Percentiles rank a stretch among this genome's conserved stretches.
Evolutionary conservation across 2,888 invertebrate genomes (phyloP).

Genomic region (Sussaba pulchella): DNA sequence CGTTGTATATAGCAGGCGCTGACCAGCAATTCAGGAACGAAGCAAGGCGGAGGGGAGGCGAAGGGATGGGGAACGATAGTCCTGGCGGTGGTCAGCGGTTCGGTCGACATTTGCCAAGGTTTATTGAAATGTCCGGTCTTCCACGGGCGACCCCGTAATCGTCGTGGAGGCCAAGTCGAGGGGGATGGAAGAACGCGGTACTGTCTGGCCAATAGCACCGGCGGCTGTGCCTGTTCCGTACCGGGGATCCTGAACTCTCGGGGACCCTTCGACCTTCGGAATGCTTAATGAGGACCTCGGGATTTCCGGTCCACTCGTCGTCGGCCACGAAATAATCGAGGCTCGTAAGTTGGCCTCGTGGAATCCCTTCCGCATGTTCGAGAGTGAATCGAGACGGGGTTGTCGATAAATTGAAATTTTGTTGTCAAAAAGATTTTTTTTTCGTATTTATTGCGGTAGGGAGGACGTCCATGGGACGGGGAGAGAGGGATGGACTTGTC

Average conservation of each 20-base stretch:
- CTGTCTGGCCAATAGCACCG: constrained; percentile 43
- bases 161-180: constrained; percentile 69
- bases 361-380: constrained; percentile 24
- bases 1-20: constrained; percentile 71
- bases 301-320: constrained; percentile 74
- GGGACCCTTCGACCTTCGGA: constrained; percentile 75
- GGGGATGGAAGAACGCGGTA: constrained; percentile 61
- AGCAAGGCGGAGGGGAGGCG: too few relatives aligned
- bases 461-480: not conserved
- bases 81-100: constrained; percentile 67
- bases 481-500: constrained; percentile 10
- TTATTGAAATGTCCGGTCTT: constrained; percentile 84
- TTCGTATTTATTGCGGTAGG: constrained; percentile 19
- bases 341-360: constrained; percentile 55
- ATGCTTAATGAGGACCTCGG: constrained; percentile 80
- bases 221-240: constrained; percentile 4
- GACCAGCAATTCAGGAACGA: constrained; percentile 68
- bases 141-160: constrained; percentile 71
- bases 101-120: constrained; percentile 74
- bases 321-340: constrained; percentile 66
- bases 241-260: constrained; percentile 57
- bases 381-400: constrained; percentile 24
- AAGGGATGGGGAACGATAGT: constrained; percentile 39
- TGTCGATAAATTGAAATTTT: constrained; percentile 28
- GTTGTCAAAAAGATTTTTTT: constrained; percentile 15